Conservation (phyloP, 1,140 invertebrate genomes). For the Dermatophagoides farinae region DNA sequence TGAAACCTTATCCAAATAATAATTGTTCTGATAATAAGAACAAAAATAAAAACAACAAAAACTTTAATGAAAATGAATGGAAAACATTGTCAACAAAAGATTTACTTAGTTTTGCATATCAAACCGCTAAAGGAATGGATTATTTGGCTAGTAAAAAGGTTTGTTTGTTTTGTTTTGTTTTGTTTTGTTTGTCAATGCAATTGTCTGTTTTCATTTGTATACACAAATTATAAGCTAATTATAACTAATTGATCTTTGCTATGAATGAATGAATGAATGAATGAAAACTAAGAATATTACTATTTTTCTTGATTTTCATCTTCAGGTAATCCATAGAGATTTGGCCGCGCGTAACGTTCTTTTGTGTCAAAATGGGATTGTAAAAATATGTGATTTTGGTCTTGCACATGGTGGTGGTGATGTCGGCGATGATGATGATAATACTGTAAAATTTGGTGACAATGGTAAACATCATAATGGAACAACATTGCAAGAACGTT, state of each 20-base stretch:
- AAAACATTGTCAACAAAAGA: conserved; percentile 28
- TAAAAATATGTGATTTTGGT: conserved; percentile 94
- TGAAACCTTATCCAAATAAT: too few relatives aligned
- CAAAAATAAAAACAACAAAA: too few relatives aligned
- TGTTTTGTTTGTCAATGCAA: background rate
- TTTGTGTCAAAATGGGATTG: conserved; percentile 58
- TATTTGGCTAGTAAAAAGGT: conserved; percentile 55
- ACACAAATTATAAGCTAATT: background rate
- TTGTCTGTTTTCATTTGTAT: background rate
- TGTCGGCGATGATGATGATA: background rate
- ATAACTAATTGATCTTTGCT: too few relatives aligned
- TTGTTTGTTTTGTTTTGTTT: conserved; percentile 25
- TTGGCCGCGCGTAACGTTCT: conserved; percentile 90
- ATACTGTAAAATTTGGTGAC: conserved; percentile 23
- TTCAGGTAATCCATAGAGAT: conserved; percentile 81
- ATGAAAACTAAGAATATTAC: too few relatives aligned
- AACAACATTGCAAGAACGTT: conserved; percentile 36
- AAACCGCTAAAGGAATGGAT: conserved; percentile 57
- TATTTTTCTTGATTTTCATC: too few relatives aligned
- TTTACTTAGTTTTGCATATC: conserved; percentile 52
- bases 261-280: too few relatives aligned
- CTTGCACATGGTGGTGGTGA: conserved; percentile 75
- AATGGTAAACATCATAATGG: conserved; percentile 29
- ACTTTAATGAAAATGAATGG: too few relatives aligned
- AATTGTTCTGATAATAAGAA: too few relatives aligned